Evolutionary conservation across 1,140 invertebrate genomes (phyloP).

Genomic region (Ruditapes philippinarum): DNA sequence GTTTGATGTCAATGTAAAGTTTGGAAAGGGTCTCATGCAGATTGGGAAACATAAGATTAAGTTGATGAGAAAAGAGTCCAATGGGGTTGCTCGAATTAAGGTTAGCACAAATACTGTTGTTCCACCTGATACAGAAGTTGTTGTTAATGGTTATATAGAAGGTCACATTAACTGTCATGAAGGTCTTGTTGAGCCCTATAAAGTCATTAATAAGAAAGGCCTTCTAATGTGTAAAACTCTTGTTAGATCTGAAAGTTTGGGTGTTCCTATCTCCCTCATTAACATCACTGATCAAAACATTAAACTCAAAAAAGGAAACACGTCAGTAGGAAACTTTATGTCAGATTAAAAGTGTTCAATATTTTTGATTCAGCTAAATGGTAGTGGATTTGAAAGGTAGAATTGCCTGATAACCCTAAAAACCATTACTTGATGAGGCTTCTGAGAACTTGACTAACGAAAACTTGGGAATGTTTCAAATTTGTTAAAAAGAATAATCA

Average conservation of each 20-base stretch:
- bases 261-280: conserved; percentile 25
- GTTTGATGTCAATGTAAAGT: conserved; percentile 49
- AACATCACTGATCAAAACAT: conserved; percentile 21
- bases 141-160: conserved; percentile 25
- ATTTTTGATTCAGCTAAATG: background rate
- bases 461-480: no score
- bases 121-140: conserved; percentile 40
- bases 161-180: background rate
- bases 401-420: conserved; percentile 9
- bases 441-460: background rate
- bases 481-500: background rate
- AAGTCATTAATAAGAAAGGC: conserved; percentile 37
- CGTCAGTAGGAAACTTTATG: background rate
- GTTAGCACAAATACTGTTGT: background rate
- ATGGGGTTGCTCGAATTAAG: conserved; percentile 32
- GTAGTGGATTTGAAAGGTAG: no score
- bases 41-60: conserved; percentile 52
- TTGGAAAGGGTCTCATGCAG: conserved; percentile 47
- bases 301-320: conserved; percentile 31
- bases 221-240: conserved; percentile 42
- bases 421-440: conserved; percentile 15
- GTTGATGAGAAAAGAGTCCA: conserved; percentile 23
- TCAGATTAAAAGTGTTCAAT: background rate
- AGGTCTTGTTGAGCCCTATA: conserved; percentile 42
- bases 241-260: background rate